A percentile compares a stretch with the other conserved stretches of the same genome.
phyloP scores from a whole-genome alignment of 92 coral and sea anemone genomes.

The Meandrina meandrites region DNA sequence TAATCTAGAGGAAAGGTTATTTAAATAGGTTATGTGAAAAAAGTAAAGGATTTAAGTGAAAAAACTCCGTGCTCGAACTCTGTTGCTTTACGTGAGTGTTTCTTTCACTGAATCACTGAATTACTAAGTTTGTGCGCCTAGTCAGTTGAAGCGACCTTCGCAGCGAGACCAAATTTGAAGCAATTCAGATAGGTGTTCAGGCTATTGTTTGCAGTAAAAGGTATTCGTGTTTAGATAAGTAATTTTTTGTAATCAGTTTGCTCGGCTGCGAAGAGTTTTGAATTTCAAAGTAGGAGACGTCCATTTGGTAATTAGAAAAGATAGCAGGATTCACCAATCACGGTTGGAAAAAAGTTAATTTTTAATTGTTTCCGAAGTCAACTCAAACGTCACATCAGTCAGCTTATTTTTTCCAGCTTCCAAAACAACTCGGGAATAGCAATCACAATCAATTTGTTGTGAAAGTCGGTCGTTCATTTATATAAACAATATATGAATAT shows the following conservation, averaged over 20 bases:
- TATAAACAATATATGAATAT: neutral
- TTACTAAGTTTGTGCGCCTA: neutral
- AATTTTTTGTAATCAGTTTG: neutral
- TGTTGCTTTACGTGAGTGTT: too few relatives aligned
- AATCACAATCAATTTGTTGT: neutral
- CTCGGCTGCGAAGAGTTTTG: slow-evolving; percentile 8
- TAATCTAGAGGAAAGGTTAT: neutral
- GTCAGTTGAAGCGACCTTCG: neutral
- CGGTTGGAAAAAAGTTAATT: neutral
- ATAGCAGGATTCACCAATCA: neutral
- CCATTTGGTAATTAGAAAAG: slow-evolving; percentile 20
- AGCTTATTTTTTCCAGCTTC: neutral
- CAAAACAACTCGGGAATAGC: neutral
- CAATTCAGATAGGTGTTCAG: neutral
- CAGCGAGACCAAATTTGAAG: neutral
- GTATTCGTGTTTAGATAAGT: slow-evolving; percentile 14
- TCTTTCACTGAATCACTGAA: neutral
- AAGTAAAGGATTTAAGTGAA: neutral
- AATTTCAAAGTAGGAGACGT: slow-evolving; percentile 28
- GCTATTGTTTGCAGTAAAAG: neutral
- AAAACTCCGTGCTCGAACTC: neutral
- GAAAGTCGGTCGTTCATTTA: neutral
- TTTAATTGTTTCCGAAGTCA: neutral
- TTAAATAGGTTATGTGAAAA: neutral
- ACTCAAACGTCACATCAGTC: neutral